Percentiles rank a stretch among this genome's conserved stretches.
phyloP scores from a whole-genome alignment of 1,140 invertebrate genomes.

The Cydia amplana region DNA sequence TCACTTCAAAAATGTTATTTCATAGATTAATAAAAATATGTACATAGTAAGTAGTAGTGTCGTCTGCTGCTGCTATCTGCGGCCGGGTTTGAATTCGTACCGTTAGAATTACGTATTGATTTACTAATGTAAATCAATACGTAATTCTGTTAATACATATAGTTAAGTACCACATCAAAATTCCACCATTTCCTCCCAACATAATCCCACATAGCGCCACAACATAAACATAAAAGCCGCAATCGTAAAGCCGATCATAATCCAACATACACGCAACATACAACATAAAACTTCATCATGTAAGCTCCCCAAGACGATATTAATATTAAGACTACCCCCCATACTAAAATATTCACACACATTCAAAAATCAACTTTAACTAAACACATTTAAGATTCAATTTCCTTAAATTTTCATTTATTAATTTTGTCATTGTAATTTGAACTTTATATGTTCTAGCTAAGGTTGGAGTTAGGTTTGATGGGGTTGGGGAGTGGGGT shows the following conservation, averaged over 20 bases:
- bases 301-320: constrained; percentile 73
- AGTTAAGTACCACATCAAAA: not conserved
- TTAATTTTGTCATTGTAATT: constrained; percentile 7
- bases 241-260: constrained; percentile 61
- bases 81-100: too few relatives aligned
- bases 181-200: not conserved
- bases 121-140: too few relatives aligned
- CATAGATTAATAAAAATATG: too few relatives aligned
- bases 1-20: too few relatives aligned
- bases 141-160: too few relatives aligned
- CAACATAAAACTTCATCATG: constrained; percentile 68
- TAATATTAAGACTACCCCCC: constrained; percentile 75
- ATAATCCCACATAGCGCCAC: not conserved
- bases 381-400: not conserved
- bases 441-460: constrained; percentile 7
- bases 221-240: constrained; percentile 29
- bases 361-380: not conserved
- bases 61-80: too few relatives aligned
- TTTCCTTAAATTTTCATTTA: not conserved
- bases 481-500: constrained; percentile 35
- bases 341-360: not conserved
- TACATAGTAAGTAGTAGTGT: too few relatives aligned
- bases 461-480: constrained; percentile 43
- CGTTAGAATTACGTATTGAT: too few relatives aligned
- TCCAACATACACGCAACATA: constrained; percentile 51